phyloP scores from a whole-genome alignment of 2,113 vertebrate genomes.

The Laticauda laticaudata region DNA sequence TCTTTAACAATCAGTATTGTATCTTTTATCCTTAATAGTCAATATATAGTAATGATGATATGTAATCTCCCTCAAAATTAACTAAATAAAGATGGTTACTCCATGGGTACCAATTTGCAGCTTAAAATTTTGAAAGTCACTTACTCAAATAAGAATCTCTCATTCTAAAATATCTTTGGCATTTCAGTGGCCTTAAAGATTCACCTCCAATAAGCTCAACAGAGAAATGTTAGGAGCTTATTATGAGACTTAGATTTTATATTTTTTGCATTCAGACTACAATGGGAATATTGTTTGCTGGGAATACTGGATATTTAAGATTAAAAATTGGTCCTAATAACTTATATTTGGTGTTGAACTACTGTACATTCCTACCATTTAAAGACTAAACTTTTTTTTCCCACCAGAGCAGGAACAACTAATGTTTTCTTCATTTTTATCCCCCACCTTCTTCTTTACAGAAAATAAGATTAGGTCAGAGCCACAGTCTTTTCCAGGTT shows the following conservation, averaged over 20 bases:
- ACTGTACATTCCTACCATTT: neutral
- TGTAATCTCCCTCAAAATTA: neutral
- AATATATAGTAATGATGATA: neutral
- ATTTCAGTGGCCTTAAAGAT: neutral
- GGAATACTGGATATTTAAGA: slow-evolving; percentile 14
- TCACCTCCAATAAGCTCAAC: neutral
- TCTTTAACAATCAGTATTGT: neutral
- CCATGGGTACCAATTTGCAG: neutral
- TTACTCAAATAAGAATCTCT: neutral
- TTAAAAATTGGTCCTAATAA: slow-evolving; percentile 24
- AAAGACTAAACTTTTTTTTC: neutral
- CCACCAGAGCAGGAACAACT: neutral
- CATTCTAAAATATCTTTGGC: neutral
- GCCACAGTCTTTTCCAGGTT: neutral
- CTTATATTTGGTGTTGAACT: neutral
- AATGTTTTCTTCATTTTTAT: neutral
- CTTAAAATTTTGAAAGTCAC: neutral
- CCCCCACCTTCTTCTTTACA: neutral
- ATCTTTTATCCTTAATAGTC: neutral
- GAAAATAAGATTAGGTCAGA: neutral
- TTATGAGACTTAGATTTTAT: neutral
- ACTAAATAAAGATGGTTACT: neutral
- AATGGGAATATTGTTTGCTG: too few relatives aligned
- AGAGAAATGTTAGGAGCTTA: neutral
- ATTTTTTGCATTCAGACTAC: neutral